Evolutionary conservation across 2,888 invertebrate genomes (phyloP), one percentile per base, ranked within the genome.

Genomic region (Lasioglossum oenotherae): DNA sequence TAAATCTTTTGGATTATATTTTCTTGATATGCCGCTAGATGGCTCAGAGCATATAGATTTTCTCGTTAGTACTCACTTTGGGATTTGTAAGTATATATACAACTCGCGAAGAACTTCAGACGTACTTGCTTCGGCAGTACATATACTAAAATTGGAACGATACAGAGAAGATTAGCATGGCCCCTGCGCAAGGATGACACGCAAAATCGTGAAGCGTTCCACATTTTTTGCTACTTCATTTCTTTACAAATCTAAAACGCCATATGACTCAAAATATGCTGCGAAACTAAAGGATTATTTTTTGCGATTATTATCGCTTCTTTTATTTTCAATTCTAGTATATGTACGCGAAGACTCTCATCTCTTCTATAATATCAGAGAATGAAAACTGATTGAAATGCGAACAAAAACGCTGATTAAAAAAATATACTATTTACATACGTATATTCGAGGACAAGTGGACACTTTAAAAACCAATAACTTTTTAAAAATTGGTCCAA

Each of bases 141-240:
- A 97, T 97, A 97, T 97, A 97, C 97, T 97, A 97, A 97, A 97
- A 97, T 97, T 97, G 97, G 97, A 97, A 97, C 97, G 97, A 97
- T 97, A 98, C 97, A 98, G 97, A 98, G 97, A 98, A 98, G 97
- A 98, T 98, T 97, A 98, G 97, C 97, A 97, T 98, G 97, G 97
- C 97, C 97, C 97, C 97, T 98, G 97, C 97, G 97, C 97, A 98
- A 98, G 97, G 97, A 98, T 98, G 97, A 98, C 97, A 97, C 97
- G 97, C 97, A 98, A 98, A 98, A 97, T 98, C 97, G 97, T 97
- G 97, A 97, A 97, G 97, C 97, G 97, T 97, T 97, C 97, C 97
- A 97, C 97, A 97, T 96, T 97, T 96, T 96, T 96, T 95, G 93
- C 6, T 73, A 77, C 57, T 57, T 31, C 0, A 44, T 44, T 27